phyloP scores from a whole-genome alignment of 2,888 invertebrate genomes.

The Lissocephala sabroskyi region DNA sequence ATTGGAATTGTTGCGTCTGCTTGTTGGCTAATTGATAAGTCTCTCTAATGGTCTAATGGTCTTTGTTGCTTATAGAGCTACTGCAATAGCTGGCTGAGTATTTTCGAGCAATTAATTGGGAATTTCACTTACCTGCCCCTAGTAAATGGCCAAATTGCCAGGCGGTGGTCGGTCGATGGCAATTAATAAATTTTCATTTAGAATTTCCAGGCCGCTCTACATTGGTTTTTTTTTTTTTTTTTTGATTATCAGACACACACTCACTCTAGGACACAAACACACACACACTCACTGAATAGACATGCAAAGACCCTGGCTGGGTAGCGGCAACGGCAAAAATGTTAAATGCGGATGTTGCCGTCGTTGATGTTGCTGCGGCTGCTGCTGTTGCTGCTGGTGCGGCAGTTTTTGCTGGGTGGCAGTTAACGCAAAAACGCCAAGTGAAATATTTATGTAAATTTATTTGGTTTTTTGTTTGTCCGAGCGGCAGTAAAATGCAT shows the following conservation, averaged over 20 bases:
- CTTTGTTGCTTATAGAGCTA: conserved; percentile 19
- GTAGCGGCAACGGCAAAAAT: no score
- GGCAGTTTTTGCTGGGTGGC: not conserved
- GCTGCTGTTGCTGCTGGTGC: conserved; percentile 1
- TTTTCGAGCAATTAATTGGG: no score
- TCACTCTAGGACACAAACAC: no score
- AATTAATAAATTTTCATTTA: no score
- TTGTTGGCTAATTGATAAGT: conserved; percentile 57
- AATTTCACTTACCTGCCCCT: no score
- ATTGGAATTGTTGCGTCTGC: conserved; percentile 44
- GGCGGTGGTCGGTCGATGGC: no score
- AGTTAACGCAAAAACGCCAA: conserved; percentile 34
- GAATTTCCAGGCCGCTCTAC: no score
- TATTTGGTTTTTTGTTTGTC: conserved; percentile 48
- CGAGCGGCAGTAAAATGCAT: conserved; percentile 43
- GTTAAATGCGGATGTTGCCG: conserved; percentile 55
- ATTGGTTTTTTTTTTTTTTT: conserved; percentile 6
- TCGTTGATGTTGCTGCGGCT: conserved; percentile 11
- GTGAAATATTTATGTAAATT: conserved; percentile 64
- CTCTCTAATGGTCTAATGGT: conserved; percentile 22
- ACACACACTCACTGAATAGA: no score
- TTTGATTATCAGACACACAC: no score
- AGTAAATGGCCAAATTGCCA: no score
- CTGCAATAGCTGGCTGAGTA: no score
- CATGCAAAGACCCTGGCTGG: no score